Base-by-base conservation (phyloP, 2,797 vertebrate genomes). In the Chaetophractus vellerosus region DNA sequence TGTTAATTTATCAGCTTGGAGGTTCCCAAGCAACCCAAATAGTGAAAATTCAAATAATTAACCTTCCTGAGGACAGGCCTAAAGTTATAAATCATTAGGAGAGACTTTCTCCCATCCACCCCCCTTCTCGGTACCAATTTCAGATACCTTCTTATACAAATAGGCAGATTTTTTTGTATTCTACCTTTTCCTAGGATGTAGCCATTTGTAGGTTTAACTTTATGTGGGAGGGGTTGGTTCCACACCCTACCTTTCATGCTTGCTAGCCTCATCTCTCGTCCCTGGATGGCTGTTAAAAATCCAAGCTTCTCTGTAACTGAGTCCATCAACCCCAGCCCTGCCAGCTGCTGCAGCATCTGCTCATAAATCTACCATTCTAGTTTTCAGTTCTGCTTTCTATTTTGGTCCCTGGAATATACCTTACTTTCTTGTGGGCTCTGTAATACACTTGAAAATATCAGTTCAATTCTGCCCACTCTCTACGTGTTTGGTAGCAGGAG, bases 391-490 rank as follows among this genome's bases (percentile, higher is more conserved):
- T n/a, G 83, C 15, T 96, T 86, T 81, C 92, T 83, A 36, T 59
- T 81, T 86, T 59, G 64, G 48, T 19, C 50, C 83, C 63, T 78
- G 50, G 48, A 7, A 36, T 81, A 90, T 85, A 76, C 50, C 66
- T 92, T 63, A 82, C 74, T 86, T 88, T 96, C 89, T 86, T 88
- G 14, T 89, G 59, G 93, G n/a, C 31, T 89, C 38, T 79, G 59
- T 31, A 80, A 18, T 66, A 26, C 71, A 12, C 69, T 63, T 87
- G 33, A 94, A 6, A 14, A 68, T 88, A 82, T 52, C 21, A 79
- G 24, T 83, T 93, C 12, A 71, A 23, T 26, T 91, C 69, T 91
- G 24, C 48, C 69, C n/a, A 86, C 82, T 69, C 24, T 94, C 36
- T 79, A 83, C 9, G 24, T 80, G 8, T 64, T 95, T 94, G 81